Percentiles rank a stretch among this genome's conserved stretches.
Conservation (phyloP, 2,113 vertebrate species). For the Calypte anna region DNA sequence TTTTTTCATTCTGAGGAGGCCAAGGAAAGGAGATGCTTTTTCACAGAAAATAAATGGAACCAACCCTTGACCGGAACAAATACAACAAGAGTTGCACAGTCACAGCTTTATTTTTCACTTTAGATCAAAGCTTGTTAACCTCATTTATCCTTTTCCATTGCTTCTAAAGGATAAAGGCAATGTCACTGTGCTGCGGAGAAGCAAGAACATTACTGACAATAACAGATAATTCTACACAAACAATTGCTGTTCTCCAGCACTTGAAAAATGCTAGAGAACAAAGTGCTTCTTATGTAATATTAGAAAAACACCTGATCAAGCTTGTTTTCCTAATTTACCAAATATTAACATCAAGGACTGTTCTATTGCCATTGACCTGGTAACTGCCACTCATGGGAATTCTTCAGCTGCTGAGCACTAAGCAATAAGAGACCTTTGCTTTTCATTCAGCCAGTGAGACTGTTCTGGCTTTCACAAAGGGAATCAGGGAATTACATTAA, state of each 20-base stretch:
- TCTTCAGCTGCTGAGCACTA: background rate
- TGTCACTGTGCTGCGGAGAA: background rate
- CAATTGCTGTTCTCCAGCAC: background rate
- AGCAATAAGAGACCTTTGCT: background rate
- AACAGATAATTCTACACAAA: background rate
- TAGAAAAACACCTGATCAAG: background rate
- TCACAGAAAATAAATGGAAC: background rate
- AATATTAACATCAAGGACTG: background rate
- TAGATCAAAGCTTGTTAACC: slow-evolving; percentile 4
- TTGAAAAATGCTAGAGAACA: background rate
- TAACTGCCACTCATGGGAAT: background rate
- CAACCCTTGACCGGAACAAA: background rate
- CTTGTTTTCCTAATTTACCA: background rate
- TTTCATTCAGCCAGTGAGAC: background rate
- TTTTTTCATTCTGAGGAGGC: background rate
- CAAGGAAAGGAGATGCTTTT: background rate
- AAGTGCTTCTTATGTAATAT: background rate
- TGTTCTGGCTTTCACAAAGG: background rate
- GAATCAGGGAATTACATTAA: background rate
- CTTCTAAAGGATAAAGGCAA: slow-evolving; percentile 3
- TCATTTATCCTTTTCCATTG: slow-evolving; percentile 11
- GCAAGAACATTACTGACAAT: background rate
- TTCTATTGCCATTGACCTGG: background rate
- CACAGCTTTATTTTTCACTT: slow-evolving; percentile 4
- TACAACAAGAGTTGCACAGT: background rate